Evolutionary conservation across 2,113 vertebrate genomes (phyloP), one percentile per base, ranked within the genome.

Genomic region (Triplophysa tibetana): DNA sequence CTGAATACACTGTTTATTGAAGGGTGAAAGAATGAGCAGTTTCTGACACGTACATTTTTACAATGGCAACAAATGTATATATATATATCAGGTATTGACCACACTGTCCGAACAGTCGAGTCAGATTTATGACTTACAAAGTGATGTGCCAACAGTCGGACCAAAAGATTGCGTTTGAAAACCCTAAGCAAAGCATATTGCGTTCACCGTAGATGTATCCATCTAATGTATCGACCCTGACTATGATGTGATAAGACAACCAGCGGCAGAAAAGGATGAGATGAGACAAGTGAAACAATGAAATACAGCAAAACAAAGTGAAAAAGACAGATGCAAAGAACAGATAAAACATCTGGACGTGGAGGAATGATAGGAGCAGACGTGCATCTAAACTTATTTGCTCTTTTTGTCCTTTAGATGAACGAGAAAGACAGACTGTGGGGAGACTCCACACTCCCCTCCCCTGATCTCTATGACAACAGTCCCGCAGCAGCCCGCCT

Each of bases 381-480:
- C 80, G 50, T 62, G 38, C 26, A 79, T 43, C 45, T 56, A 26
- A 41, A 16, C 7, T 19, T 81, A n/a, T 38, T 64, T 29, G 17
- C 8, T 72, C 23, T 78, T 38, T 82, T 58, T 83, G 33, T 79
- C 14, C 45, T 75, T 14, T 80, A 89, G 88, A 73, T 81, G 52
- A 83, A 85, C 2, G 86, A 88, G 77, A 82, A 84, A 65, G 83
- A 85, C 69, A 77, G 79, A 65, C 82, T 87, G 78, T 88, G 85
- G 87, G 75, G 82, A 3, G 86, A 87, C 76, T 83, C 87, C 11
- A 87, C 82, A 19, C 70, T 80, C 8, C 78, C 84, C 0, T 79
- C 85, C 4, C 77, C 79, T 16, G 81, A 81, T 58, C 75, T 86
- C 33, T 76, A 81, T 29, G 82, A 78, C 73, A 33, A 38, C 52